A percentile compares a stretch with the other conserved stretches of the same genome.
Evolutionary conservation across 2,888 invertebrate genomes (phyloP).

Genomic region (Onthophagus sagittarius): DNA sequence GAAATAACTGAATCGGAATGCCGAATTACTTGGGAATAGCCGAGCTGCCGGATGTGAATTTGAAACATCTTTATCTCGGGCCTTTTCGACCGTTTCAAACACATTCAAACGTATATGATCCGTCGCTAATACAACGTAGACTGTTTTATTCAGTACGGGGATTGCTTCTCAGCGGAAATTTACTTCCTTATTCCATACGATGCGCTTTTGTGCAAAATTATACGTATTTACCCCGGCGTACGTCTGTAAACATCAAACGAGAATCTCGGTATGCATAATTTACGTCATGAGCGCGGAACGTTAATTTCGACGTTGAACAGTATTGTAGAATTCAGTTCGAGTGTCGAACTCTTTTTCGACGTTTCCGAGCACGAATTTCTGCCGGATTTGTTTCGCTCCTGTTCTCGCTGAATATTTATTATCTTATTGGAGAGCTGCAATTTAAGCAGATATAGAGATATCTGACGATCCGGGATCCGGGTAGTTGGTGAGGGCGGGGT

Average conservation of each 20-base stretch:
- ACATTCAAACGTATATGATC: background rate
- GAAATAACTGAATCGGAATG: conserved; percentile 31
- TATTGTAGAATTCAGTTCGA: background rate
- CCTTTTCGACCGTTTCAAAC: background rate
- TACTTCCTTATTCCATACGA: background rate
- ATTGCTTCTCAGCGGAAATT: background rate
- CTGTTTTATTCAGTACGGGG: background rate
- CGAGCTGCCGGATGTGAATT: background rate
- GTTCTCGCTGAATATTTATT: background rate
- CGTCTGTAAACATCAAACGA: conserved; percentile 3
- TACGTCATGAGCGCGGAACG: background rate
- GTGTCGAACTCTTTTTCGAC: background rate
- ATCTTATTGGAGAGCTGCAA: background rate
- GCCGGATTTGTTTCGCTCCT: background rate
- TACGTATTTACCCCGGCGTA: background rate
- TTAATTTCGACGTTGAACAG: conserved; percentile 3
- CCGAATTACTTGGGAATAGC: conserved; percentile 25
- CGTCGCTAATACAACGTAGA: conserved; percentile 6
- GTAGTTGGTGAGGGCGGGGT: background rate
- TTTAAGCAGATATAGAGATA: background rate
- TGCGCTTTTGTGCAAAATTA: background rate
- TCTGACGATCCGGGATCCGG: background rate
- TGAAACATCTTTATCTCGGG: background rate
- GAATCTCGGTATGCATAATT: conserved; percentile 1
- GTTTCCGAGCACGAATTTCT: background rate